Conservation (phyloP, 2,888 invertebrate species). For the Ophioninae sp. region DNA sequence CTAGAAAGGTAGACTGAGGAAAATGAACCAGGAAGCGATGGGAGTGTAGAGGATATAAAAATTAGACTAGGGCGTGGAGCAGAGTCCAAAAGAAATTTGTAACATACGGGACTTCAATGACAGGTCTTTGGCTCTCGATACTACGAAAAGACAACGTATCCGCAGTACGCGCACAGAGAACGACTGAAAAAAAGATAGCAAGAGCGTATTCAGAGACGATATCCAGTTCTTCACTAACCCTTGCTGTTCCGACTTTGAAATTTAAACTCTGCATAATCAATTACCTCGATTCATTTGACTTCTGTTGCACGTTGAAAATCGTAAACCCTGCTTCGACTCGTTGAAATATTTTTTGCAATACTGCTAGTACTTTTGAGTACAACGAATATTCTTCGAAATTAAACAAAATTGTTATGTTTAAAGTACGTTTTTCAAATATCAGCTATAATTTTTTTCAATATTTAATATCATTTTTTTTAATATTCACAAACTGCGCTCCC, state of each 20-base stretch:
- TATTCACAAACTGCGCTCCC: no score
- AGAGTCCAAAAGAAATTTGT: slow-evolving; percentile 56
- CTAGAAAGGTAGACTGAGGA: slow-evolving; percentile 17
- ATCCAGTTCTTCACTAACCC: neutral
- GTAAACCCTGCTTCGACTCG: neutral
- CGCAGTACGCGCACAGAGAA: neutral
- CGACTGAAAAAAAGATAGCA: neutral
- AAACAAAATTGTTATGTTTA: no score
- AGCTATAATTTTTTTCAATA: no score
- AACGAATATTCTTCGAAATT: neutral
- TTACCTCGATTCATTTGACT: neutral
- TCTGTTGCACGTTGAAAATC: neutral
- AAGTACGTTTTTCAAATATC: no score
- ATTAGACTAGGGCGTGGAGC: slow-evolving; percentile 62
- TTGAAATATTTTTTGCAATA: neutral
- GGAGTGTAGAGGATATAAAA: slow-evolving; percentile 56
- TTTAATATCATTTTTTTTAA: no score
- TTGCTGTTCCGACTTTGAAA: neutral
- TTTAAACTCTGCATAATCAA: neutral
- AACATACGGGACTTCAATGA: slow-evolving; percentile 36
- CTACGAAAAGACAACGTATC: neutral
- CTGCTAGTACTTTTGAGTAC: neutral
- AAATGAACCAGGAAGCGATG: slow-evolving; percentile 24
- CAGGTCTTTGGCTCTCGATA: slow-evolving; percentile 14
- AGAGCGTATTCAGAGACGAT: no score